These are phyloP conservation scores for Achlya flavicornis DNA, from an alignment of 2,888 invertebrate species.

Conservation along the genomic window DNA sequence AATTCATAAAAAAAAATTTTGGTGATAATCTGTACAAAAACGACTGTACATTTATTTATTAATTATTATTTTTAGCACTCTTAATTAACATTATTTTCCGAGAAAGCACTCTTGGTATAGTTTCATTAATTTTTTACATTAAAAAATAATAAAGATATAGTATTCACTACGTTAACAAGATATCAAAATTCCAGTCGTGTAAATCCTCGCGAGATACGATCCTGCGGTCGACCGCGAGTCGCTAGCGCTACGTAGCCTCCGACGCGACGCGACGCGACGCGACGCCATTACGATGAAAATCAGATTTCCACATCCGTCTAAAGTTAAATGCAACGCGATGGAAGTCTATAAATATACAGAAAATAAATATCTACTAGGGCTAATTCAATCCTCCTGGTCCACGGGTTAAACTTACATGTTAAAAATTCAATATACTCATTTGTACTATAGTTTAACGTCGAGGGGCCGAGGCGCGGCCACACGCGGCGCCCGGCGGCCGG, in stretches of 20 bases:
- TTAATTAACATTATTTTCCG: constrained; percentile 61
- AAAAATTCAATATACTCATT: constrained; percentile 72
- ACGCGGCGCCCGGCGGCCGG: constrained; percentile 20
- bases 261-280: too few species aligned
- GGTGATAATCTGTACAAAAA: constrained; percentile 54
- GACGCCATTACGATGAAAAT: constrained; percentile 57
- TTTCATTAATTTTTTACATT: constrained; percentile 26
- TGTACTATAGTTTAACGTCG: constrained; percentile 76
- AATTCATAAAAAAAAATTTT: constrained; percentile 59
- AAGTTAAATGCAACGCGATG: constrained; percentile 72
- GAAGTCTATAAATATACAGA: constrained; percentile 70
- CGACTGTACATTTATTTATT: constrained; percentile 50
- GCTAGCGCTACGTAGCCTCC: constrained; percentile 54
- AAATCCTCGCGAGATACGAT: constrained; percentile 24
- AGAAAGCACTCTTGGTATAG: constrained; percentile 76
- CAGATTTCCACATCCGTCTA: constrained; percentile 67
- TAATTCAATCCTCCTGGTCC: constrained; percentile 76
- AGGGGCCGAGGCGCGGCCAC: constrained; percentile 37
- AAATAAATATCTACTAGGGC: constrained; percentile 77
- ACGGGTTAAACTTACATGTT: constrained; percentile 73
- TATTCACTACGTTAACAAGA: constrained; percentile 40
- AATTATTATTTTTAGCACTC: constrained; percentile 54
- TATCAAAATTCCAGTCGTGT: constrained; percentile 42
- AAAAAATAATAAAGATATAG: constrained; percentile 23
- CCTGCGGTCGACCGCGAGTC: constrained; percentile 20